Conservation (phyloP, 2,888 invertebrate species). For the Macrosiphum euphorbiae region DNA sequence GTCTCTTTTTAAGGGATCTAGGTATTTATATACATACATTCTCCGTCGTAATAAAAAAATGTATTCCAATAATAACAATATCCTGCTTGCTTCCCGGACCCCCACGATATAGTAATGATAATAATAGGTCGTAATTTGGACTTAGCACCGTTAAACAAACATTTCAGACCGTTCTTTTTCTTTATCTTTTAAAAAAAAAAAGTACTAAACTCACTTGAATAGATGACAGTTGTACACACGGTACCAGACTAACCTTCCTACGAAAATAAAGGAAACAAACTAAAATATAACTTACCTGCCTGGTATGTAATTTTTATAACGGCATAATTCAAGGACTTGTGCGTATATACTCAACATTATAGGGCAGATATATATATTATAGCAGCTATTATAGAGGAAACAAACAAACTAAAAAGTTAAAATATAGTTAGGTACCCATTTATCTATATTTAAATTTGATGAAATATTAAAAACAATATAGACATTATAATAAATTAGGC, state of each 20-base stretch:
- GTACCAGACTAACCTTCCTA: too few relatives aligned
- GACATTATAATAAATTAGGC: background rate
- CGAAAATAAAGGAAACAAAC: background rate
- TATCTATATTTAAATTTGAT: background rate
- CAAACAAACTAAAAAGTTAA: background rate
- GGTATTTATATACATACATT: background rate
- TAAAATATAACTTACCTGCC: background rate
- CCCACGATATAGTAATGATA: background rate
- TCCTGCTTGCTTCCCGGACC: slow-evolving; percentile 13
- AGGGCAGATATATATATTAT: background rate
- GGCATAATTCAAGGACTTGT: background rate
- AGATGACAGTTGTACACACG: background rate
- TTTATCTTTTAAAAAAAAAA: background rate
- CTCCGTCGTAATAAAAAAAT: background rate
- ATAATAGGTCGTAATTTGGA: background rate
- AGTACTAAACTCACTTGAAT: background rate
- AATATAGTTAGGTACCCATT: background rate
- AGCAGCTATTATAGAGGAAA: background rate
- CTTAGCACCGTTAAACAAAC: background rate
- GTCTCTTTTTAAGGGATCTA: slow-evolving; percentile 11
- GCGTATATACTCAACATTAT: background rate
- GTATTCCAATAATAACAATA: slow-evolving; percentile 7
- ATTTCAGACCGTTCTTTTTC: background rate
- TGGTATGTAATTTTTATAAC: background rate
- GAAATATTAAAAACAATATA: background rate